Percentiles rank a stretch among this genome's conserved stretches.
Conservation (phyloP, 2,888 invertebrate genomes). For the Strigamia transsilvanica region DNA sequence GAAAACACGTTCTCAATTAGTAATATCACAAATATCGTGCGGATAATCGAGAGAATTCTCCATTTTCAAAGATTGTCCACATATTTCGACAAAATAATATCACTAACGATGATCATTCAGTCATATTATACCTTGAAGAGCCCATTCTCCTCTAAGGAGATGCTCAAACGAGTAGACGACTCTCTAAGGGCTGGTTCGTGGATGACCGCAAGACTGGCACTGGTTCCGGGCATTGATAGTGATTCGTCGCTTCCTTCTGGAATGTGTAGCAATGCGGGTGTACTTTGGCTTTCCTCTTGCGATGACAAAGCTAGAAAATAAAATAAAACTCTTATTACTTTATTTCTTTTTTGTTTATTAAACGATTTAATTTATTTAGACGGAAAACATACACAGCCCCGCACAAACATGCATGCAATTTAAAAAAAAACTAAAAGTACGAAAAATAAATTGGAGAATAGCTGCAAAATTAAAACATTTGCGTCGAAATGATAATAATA, state of each 20-base stretch:
- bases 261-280: constrained; percentile 81
- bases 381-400: constrained; percentile 7
- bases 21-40: neutral
- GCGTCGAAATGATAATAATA: neutral
- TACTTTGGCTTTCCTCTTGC: constrained; percentile 89
- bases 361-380: neutral
- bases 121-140: constrained; percentile 71
- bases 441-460: constrained; percentile 23
- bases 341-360: neutral
- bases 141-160: constrained; percentile 84
- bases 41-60: no score
- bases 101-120: neutral
- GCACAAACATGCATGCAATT: constrained; percentile 46
- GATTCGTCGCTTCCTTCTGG: constrained; percentile 60
- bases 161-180: constrained; percentile 74
- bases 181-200: constrained; percentile 77
- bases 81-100: neutral
- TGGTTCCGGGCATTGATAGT: constrained; percentile 63
- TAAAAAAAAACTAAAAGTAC: neutral
- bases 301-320: constrained; percentile 73
- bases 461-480: neutral
- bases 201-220: constrained; percentile 79
- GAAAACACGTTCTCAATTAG: neutral
- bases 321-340: neutral
- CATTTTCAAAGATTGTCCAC: no score